Conservation (phyloP, 2,888 invertebrate genomes). For the Trissolcus japonicus region DNA sequence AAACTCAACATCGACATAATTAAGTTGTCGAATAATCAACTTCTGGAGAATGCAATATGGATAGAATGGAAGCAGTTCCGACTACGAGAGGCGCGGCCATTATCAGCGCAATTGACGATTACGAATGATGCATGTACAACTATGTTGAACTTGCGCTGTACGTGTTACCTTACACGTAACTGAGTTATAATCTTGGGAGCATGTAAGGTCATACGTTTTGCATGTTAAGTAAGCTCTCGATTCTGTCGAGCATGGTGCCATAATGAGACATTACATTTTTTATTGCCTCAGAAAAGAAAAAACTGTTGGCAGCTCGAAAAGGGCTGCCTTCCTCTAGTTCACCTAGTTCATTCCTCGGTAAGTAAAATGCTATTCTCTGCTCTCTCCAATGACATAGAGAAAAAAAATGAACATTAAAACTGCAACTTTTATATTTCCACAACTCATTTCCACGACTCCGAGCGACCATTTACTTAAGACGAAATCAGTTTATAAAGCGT, state of each 20-base stretch:
- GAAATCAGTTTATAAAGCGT: conserved; percentile 34
- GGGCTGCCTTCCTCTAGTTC: too few relatives aligned
- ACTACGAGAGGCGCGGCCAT: conserved; percentile 29
- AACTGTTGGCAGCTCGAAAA: too few relatives aligned
- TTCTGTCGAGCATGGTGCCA: conserved; percentile 41
- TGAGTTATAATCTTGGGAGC: conserved; percentile 54
- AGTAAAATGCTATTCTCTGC: too few relatives aligned
- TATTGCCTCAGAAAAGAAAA: not conserved
- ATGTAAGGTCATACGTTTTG: conserved; percentile 53
- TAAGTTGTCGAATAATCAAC: conserved; percentile 25
- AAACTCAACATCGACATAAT: conserved; percentile 5
- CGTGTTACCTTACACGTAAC: conserved; percentile 55
- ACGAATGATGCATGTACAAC: conserved; percentile 53
- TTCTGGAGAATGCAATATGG: conserved; percentile 23
- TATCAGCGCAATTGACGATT: conserved; percentile 46
- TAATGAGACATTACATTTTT: conserved; percentile 47
- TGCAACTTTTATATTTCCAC: conserved; percentile 39
- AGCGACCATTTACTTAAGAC: conserved; percentile 28
- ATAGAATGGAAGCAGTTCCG: conserved; percentile 22
- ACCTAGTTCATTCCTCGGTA: too few relatives aligned
- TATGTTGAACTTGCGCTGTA: conserved; percentile 47
- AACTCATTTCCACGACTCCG: conserved; percentile 25
- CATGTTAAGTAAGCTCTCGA: conserved; percentile 41
- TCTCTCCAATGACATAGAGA: too few relatives aligned
- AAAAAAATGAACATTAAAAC: conserved; percentile 34